These are phyloP conservation scores for Corvus moneduloides DNA, from an alignment of 2,113 vertebrate species.

Conservation along the genomic window DNA sequence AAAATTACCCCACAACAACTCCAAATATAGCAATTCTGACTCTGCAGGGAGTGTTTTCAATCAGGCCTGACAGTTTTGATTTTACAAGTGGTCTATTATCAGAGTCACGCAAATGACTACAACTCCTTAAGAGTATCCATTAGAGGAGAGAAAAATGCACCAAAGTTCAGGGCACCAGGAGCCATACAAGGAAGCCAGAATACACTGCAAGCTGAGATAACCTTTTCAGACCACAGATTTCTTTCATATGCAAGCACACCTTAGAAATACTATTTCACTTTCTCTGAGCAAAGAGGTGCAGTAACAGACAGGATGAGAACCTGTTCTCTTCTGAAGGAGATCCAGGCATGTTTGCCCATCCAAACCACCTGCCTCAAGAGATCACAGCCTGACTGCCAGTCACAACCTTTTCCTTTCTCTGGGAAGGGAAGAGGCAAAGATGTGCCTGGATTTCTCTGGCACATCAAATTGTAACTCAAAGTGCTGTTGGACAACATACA, in stretches of 20 bases:
- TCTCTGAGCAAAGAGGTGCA: not conserved
- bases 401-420: not conserved
- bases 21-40: constrained; percentile 38
- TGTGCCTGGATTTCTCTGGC: not conserved
- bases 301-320: not conserved
- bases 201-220: not conserved
- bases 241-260: not conserved
- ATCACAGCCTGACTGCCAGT: not conserved
- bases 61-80: not conserved
- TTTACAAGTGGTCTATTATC: constrained; percentile 7
- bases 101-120: not conserved
- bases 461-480: not conserved
- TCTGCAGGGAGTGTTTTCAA: constrained; percentile 17
- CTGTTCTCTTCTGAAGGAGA: not conserved
- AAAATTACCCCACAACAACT: not conserved
- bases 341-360: not conserved
- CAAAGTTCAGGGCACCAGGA: not conserved
- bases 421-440: not conserved
- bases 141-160: not conserved
- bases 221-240: not conserved
- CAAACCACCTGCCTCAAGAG: not conserved
- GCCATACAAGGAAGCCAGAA: not conserved
- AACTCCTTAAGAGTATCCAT: not conserved
- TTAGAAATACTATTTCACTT: not conserved
- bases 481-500: not conserved